These are phyloP conservation scores for Drosophila kurseongensis DNA, from an alignment of 1,140 invertebrate genomes.

Conservation along the genomic window DNA sequence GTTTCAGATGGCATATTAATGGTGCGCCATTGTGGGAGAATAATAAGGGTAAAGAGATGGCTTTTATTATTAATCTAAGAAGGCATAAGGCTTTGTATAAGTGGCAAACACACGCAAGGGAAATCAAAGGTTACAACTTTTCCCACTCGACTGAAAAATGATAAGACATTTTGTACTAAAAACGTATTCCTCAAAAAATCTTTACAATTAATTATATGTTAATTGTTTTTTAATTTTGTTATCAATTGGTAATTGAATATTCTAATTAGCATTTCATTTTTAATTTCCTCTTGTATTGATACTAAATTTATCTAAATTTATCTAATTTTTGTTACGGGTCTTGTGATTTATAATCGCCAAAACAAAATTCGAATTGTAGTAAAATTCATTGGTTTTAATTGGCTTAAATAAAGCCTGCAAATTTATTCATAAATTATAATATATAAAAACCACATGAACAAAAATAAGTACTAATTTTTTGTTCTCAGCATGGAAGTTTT, in stretches of 20 bases:
- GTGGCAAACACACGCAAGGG: no score
- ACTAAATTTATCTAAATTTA: background rate
- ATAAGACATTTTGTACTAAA: background rate
- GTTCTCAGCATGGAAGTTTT: conserved; percentile 3
- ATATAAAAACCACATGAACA: background rate
- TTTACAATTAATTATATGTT: no score
- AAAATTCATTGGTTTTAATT: background rate
- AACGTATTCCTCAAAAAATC: background rate
- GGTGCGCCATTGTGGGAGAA: conserved; percentile 10
- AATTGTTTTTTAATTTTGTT: no score
- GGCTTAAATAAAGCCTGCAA: background rate
- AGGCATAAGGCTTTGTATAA: background rate
- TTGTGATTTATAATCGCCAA: no score
- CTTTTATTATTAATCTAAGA: conserved; percentile 2
- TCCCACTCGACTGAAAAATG: no score
- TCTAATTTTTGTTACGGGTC: no score
- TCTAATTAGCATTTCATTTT: no score
- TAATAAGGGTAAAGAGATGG: background rate
- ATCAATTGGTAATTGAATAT: no score
- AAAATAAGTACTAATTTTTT: background rate
- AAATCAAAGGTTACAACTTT: no score
- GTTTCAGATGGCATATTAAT: conserved; percentile 42
- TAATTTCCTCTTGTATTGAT: no score
- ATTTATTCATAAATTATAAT: background rate
- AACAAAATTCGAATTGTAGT: no score